These are phyloP conservation scores for Diachrysia chrysitis DNA, from an alignment of 2,888 invertebrate species.

Conservation along the genomic window DNA sequence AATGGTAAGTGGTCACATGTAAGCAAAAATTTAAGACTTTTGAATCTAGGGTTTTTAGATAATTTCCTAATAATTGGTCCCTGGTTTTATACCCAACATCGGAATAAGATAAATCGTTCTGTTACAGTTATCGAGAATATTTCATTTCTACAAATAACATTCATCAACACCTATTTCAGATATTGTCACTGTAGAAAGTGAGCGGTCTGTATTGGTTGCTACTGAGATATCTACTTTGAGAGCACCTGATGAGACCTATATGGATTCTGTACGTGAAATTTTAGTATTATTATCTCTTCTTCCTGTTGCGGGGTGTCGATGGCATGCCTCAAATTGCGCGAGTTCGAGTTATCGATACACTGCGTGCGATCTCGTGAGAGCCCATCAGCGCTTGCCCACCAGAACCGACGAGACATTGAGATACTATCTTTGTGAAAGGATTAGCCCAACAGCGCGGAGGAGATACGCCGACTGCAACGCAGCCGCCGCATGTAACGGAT, in stretches of 20 bases:
- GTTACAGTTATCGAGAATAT: no score
- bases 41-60: no score
- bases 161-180: conserved; percentile 26
- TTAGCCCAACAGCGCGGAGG: background rate
- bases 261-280: conserved; percentile 36
- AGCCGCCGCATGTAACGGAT: background rate
- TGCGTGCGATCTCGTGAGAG: background rate
- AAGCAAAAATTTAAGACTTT: no score
- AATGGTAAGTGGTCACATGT: no score
- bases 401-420: background rate
- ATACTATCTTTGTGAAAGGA: background rate
- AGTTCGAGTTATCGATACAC: background rate
- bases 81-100: no score
- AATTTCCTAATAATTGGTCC: no score
- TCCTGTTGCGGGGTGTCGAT: background rate
- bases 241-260: conserved; percentile 14
- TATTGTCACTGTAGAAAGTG: background rate
- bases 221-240: conserved; percentile 9
- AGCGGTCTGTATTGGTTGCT: background rate
- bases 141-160: background rate
- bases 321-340: background rate
- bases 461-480: background rate
- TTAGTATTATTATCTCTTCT: conserved; percentile 7
- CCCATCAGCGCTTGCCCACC: background rate
- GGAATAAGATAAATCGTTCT: no score